Percentiles rank a stretch among this genome's conserved stretches.
These are phyloP conservation scores for Pangasius mekongensis DNA, from an alignment of 2,797 vertebrate species.

Conservation along the genomic window DNA sequence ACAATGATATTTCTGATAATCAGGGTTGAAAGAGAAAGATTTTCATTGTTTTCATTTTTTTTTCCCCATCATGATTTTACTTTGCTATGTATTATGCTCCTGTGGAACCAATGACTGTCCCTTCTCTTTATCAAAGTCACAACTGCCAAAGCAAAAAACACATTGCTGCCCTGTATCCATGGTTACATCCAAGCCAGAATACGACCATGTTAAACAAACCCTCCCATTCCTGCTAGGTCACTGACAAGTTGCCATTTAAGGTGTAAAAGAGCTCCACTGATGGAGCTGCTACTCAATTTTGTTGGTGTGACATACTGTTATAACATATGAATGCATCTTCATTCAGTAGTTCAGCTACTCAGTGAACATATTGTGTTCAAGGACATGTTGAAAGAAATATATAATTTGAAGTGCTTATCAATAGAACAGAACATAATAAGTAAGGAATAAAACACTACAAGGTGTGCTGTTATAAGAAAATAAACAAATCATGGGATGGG, in stretches of 20 bases:
- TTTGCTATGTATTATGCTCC: not conserved
- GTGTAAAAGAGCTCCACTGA: not conserved
- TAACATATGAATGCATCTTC: not conserved
- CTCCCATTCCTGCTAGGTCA: not conserved
- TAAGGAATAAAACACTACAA: not conserved
- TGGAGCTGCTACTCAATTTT: not conserved
- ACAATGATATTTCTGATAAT: not conserved
- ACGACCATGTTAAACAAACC: not conserved
- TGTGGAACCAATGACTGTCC: not conserved
- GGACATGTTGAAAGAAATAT: not conserved
- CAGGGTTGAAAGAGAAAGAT: not conserved
- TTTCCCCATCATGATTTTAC: not conserved
- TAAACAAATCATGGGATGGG: not conserved
- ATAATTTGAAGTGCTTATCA: not conserved
- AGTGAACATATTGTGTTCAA: not conserved
- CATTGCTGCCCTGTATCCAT: conserved; percentile 19
- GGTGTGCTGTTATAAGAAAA: not conserved
- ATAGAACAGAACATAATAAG: not conserved
- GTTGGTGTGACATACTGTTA: not conserved
- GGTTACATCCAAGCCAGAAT: conserved; percentile 1
- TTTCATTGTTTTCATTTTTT: not conserved
- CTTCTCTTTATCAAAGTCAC: not conserved
- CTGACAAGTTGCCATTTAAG: not conserved
- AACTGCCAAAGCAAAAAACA: not conserved
- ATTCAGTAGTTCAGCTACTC: not conserved